A percentile compares a stretch with the other conserved stretches of the same genome.
phyloP scores from a whole-genome alignment of 92 coral and sea anemone species.

The Isaurus tuberculatus region DNA sequence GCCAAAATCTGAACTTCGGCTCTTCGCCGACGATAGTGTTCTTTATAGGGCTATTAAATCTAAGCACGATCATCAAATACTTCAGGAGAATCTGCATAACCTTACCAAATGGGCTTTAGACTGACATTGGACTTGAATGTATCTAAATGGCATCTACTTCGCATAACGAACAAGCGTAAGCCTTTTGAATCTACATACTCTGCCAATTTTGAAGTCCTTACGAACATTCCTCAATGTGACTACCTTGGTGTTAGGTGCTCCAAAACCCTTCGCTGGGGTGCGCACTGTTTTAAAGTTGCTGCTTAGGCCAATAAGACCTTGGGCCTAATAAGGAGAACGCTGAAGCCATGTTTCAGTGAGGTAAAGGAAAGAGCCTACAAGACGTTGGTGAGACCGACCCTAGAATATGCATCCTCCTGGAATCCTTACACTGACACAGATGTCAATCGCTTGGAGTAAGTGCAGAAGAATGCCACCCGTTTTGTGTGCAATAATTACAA shows the following conservation, averaged over 20 bases:
- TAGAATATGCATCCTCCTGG: constrained; percentile 1
- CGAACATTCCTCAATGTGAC: too few species aligned
- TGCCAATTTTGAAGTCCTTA: constrained; percentile 21
- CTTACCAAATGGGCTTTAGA: constrained; percentile 26
- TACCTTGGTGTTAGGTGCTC: too few species aligned
- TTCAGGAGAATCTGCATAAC: constrained; percentile 22
- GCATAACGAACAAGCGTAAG: too few species aligned
- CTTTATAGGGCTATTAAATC: not conserved
- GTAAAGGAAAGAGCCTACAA: constrained; percentile 25
- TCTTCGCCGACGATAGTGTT: constrained; percentile 34
- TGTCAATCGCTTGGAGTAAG: too few species aligned
- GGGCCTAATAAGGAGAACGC: too few species aligned
- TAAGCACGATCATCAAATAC: not conserved
- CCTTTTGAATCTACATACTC: too few species aligned
- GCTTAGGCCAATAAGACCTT: constrained; percentile 32
- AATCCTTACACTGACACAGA: too few species aligned
- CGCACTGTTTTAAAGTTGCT: too few species aligned
- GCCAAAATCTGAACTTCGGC: constrained; percentile 31
- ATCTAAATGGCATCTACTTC: too few species aligned
- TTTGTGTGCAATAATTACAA: too few species aligned
- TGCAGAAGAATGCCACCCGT: too few species aligned
- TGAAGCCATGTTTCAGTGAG: too few species aligned
- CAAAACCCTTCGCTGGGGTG: constrained; percentile 23
- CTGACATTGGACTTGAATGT: constrained; percentile 22
- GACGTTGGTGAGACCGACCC: constrained; percentile 16